These are phyloP conservation scores for Leptura quadrifasciata DNA, from an alignment of 2,888 invertebrate species.

Conservation along the genomic window DNA sequence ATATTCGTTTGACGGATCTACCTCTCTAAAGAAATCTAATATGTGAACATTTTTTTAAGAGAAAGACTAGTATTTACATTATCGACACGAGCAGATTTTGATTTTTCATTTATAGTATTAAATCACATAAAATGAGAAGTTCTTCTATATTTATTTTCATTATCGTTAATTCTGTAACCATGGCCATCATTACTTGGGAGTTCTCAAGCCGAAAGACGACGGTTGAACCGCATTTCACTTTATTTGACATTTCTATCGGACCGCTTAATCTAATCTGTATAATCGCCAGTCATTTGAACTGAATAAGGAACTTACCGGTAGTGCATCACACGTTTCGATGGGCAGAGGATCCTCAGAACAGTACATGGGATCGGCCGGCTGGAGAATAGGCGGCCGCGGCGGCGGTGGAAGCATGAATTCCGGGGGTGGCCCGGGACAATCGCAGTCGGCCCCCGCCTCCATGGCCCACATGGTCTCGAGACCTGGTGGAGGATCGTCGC, in stretches of 20 bases:
- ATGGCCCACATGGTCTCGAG: constrained; percentile 81
- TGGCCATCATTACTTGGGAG: not conserved
- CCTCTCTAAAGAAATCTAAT: too few species aligned
- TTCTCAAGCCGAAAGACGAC: not conserved
- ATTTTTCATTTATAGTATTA: too few species aligned
- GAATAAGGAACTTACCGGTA: constrained; percentile 81
- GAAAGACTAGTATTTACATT: too few species aligned
- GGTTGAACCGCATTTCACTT: not conserved
- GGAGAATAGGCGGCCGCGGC: constrained; percentile 83
- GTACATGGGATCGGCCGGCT: constrained; percentile 79
- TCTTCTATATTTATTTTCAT: not conserved
- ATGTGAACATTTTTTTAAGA: too few species aligned
- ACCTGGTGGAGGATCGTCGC: constrained; percentile 66
- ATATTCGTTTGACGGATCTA: too few species aligned
- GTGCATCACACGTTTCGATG: constrained; percentile 85
- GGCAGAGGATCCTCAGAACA: constrained; percentile 84
- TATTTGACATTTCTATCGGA: constrained; percentile 15
- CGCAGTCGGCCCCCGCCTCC: constrained; percentile 84
- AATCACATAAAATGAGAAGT: too few species aligned
- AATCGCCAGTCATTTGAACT: constrained; percentile 9
- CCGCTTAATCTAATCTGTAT: constrained; percentile 7
- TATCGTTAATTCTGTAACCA: not conserved
- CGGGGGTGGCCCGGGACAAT: constrained; percentile 86
- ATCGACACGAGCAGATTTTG: too few species aligned
- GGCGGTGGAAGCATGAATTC: constrained; percentile 85